Base-by-base conservation (phyloP, 2,888 invertebrate genomes). In the Stenichneumon culpator region DNA sequence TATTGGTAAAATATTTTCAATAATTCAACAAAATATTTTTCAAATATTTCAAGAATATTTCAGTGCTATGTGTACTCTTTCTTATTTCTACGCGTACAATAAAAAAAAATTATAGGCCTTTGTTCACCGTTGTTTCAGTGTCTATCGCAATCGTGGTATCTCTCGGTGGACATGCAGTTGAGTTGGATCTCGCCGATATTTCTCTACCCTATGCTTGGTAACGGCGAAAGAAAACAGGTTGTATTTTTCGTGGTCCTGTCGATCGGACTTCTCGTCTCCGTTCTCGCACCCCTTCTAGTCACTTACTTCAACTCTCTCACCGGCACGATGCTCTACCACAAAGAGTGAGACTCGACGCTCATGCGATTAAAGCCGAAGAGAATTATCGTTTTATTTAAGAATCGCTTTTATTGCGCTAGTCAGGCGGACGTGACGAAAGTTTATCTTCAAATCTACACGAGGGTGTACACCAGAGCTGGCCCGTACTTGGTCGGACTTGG, bases 81-180 rank as follows among this genome's bases (percentile, higher is more conserved):
- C n/a, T n/a, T n/a, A n/a, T n/a, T n/a, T n/a, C n/a, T n/a, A n/a
- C n/a, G n/a, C n/a, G n/a, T n/a, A n/a, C n/a, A n/a, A n/a, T n/a
- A n/a, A n/a, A n/a, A n/a, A n/a, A 28, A 28, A 28, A 28, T 28
- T 0, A 28, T 28, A 9, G 39, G 11, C 39, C 9, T 9, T 7
- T 39, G 39, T 63, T 54, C 14, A 50, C 16, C 11, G 47, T 82
- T 25, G 11, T 92, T 93, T 52, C 87, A 95, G 95, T 95, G 95
- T 88, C 94, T 95, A 94, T 94, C 95, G 54, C 95, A 95, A 90
- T 94, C 95, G 1, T 95, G 95, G 95, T 95, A 95, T 86, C 88
- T 95, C n/a, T 87, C 92, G 11, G 89, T 90, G 60, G 92, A 93
- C 75, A 93, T 93, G 93, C 93, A 93, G 83, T 84, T 93, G 32